These are phyloP conservation scores for Palythoa heliodiscus DNA, from an alignment of 92 coral and sea anemone genomes.

Conservation along the genomic window DNA sequence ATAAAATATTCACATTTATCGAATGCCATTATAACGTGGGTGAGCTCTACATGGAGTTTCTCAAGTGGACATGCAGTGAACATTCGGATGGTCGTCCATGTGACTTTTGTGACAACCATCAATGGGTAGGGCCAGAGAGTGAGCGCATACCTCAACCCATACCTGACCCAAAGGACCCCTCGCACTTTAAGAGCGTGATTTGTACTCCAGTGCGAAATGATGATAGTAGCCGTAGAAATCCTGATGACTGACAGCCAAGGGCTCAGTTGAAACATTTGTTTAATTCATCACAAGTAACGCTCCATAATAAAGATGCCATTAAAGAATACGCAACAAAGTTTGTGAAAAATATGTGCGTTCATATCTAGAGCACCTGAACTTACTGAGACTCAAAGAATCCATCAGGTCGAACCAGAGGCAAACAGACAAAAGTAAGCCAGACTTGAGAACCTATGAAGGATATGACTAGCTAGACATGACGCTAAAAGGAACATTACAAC, in stretches of 20 bases:
- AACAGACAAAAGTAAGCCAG: no score
- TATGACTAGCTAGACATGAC: no score
- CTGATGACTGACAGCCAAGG: slow-evolving; percentile 23
- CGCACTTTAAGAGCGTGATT: slow-evolving; percentile 38
- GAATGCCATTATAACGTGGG: slow-evolving; percentile 36
- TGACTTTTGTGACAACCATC: slow-evolving; percentile 45
- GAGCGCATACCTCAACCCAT: slow-evolving; percentile 51
- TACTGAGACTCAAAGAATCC: neutral
- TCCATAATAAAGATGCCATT: neutral
- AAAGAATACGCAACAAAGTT: neutral
- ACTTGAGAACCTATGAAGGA: no score
- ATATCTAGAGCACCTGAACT: slow-evolving; percentile 40
- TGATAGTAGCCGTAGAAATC: neutral
- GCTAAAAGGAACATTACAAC: no score
- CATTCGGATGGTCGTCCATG: slow-evolving; percentile 44
- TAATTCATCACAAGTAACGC: neutral
- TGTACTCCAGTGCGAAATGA: slow-evolving; percentile 44
- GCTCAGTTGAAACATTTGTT: slow-evolving; percentile 35
- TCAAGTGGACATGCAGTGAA: slow-evolving; percentile 33
- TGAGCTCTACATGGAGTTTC: slow-evolving; percentile 52
- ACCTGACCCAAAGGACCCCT: slow-evolving; percentile 38
- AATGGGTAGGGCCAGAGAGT: slow-evolving; percentile 49
- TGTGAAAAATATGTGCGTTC: slow-evolving; percentile 41
- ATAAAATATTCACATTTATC: slow-evolving; percentile 1
- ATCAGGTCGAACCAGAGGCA: no score